Evolutionary conservation across 2,113 vertebrate genomes (phyloP).

Genomic region (Ochotona princeps): DNA sequence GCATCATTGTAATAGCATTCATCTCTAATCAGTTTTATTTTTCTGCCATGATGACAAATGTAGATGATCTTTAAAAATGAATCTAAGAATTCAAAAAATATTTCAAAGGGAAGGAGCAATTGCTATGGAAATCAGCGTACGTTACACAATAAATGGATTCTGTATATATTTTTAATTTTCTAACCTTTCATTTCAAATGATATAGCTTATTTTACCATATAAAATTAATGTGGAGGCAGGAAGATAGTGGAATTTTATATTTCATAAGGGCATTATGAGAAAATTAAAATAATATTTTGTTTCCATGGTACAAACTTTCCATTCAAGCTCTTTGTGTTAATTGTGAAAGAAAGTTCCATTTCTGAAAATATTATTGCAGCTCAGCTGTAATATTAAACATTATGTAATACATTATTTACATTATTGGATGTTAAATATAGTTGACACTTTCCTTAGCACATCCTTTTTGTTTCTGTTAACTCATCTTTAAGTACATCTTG

Average conservation of each 20-base stretch:
- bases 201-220: not conserved
- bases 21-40: slow-evolving; percentile 1
- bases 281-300: not conserved
- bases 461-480: not conserved
- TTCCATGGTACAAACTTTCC: not conserved
- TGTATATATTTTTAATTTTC: not conserved
- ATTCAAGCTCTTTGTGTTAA: not conserved
- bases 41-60: slow-evolving; percentile 45
- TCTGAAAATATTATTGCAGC: not conserved
- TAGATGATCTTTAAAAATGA: slow-evolving; percentile 47
- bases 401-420: not conserved
- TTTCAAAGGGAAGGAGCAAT: not conserved
- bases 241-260: not conserved
- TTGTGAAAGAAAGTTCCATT: not conserved
- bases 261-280: not conserved
- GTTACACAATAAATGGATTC: slow-evolving; percentile 37
- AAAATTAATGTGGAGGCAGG: not conserved
- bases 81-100: not conserved
- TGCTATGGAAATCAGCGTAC: slow-evolving; percentile 36
- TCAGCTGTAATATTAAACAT: not conserved
- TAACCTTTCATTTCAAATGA: slow-evolving; percentile 20
- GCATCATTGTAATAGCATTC: not conserved
- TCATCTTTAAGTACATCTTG: not conserved
- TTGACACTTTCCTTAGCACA: not conserved
- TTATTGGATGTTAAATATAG: slow-evolving; percentile 9